Conservation (phyloP, 2,113 vertebrate species). For the Camelus dromedarius region DNA sequence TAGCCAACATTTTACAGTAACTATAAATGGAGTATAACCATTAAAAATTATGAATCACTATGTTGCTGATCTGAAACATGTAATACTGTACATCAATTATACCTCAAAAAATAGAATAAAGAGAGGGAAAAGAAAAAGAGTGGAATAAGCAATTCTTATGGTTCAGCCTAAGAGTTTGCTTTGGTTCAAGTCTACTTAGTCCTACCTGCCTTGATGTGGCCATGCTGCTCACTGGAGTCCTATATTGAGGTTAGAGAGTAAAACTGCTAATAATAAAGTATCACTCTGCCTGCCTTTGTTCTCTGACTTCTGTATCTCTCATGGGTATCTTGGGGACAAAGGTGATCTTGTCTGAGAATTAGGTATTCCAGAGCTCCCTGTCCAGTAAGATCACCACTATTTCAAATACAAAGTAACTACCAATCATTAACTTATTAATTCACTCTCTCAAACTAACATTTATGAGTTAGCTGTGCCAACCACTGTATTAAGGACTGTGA, state of each 20-base stretch:
- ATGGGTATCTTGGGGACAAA: neutral
- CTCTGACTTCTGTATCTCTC: neutral
- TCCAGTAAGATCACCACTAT: neutral
- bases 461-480: neutral
- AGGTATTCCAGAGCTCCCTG: neutral
- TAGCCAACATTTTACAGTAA: neutral
- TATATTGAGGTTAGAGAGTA: neutral
- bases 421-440: neutral
- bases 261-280: neutral
- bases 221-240: neutral
- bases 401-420: constrained; percentile 44
- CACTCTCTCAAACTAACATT: neutral
- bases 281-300: neutral
- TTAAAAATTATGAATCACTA: neutral
- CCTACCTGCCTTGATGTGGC: neutral
- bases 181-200: neutral
- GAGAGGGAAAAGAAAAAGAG: neutral
- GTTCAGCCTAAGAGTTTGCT: neutral
- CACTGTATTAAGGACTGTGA: neutral
- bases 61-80: neutral
- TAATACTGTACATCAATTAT: neutral
- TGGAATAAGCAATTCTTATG: neutral
- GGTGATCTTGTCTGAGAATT: neutral
- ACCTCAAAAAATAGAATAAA: neutral
- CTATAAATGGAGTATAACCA: neutral